Conservation (phyloP, 2,797 vertebrate species). For the Lagorchestes hirsutus region DNA sequence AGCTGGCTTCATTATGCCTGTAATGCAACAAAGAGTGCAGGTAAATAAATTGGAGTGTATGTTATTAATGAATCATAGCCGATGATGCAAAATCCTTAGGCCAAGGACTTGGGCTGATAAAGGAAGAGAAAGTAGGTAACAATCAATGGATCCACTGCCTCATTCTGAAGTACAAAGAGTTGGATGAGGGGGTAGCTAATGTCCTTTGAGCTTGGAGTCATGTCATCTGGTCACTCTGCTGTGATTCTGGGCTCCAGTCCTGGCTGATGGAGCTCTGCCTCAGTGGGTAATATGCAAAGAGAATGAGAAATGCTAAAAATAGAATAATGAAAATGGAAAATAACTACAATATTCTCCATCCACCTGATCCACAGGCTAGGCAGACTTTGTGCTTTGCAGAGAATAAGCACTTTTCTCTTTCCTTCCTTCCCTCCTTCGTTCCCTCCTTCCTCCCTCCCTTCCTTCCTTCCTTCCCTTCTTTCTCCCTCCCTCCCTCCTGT, state of each 20-base stretch:
- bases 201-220: not conserved
- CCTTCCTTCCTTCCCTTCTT: no score
- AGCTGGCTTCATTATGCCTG: slow-evolving; percentile 84
- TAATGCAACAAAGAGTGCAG: slow-evolving; percentile 53
- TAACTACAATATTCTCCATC: not conserved
- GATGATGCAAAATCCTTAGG: not conserved
- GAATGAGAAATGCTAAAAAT: not conserved
- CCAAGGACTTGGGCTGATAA: not conserved
- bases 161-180: not conserved
- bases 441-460: fast-evolving
- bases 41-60: not conserved
- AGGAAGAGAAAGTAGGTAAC: not conserved
- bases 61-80: not conserved
- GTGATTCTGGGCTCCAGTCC: not conserved
- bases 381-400: not conserved
- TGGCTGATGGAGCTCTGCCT: not conserved
- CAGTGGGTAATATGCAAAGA: not conserved
- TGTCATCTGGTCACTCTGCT: not conserved
- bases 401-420: not conserved
- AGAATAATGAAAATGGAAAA: not conserved
- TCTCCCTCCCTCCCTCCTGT: no score
- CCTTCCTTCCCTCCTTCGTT: no score
- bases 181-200: not conserved
- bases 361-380: not conserved
- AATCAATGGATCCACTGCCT: not conserved